phyloP scores from a whole-genome alignment of 2,888 invertebrate species.

The Folsomia manolachei region DNA sequence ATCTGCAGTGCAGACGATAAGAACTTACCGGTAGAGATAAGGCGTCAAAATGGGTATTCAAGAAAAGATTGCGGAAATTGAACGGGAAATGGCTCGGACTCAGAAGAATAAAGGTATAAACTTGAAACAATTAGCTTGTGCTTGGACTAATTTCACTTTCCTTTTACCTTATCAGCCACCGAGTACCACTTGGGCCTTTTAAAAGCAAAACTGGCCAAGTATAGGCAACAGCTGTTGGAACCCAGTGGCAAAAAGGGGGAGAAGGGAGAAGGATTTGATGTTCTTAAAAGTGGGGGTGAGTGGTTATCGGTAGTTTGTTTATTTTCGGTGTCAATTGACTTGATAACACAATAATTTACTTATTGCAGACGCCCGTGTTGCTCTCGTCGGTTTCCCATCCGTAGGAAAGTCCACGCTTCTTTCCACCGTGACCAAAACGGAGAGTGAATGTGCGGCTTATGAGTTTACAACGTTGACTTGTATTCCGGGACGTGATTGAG shows the following conservation, averaged over 20 bases:
- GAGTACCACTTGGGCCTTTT: conserved; percentile 97
- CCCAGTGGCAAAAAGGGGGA: conserved; percentile 85
- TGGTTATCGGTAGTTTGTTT: too few relatives aligned
- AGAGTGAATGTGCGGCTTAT: conserved; percentile 95
- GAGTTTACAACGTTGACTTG: conserved; percentile 97
- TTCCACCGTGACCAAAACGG: conserved; percentile 91
- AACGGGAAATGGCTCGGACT: conserved; percentile 95
- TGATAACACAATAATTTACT: too few relatives aligned
- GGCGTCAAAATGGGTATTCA: conserved; percentile 94
- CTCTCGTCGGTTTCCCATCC: conserved; percentile 97
- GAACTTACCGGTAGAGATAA: too few relatives aligned
- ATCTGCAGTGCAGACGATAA: too few relatives aligned
- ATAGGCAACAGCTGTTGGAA: conserved; percentile 88
- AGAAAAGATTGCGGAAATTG: conserved; percentile 98
- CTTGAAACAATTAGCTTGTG: too few relatives aligned
- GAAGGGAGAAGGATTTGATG: conserved; percentile 98
- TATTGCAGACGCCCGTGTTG: conserved; percentile 80
- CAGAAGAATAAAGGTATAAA: conserved; percentile 99
- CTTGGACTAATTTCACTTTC: conserved; percentile 52
- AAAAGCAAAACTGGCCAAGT: conserved; percentile 95
- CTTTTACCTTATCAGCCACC: too few relatives aligned
- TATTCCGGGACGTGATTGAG: conserved; percentile 90
- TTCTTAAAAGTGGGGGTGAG: conserved; percentile 96
- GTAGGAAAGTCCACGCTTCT: conserved; percentile 97
- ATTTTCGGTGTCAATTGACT: too few relatives aligned